A percentile compares a stretch with the other conserved stretches of the same genome.
These are phyloP conservation scores for Apistogramma diplotaenia DNA, from an alignment of 2,113 vertebrate species.

Conservation along the genomic window DNA sequence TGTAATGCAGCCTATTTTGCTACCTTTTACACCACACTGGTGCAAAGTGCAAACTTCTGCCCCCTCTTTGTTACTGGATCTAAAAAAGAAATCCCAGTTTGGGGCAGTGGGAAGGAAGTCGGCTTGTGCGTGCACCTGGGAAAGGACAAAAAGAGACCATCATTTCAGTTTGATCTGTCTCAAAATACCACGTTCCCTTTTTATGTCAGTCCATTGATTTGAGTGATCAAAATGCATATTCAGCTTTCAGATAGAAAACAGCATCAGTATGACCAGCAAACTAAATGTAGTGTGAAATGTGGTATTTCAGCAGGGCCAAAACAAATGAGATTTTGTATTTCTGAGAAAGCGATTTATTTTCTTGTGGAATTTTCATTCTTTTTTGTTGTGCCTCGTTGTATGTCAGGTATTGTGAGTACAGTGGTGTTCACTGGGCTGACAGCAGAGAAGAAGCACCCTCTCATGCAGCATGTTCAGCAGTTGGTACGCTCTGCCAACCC, in stretches of 20 bases:
- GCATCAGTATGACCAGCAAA: neutral
- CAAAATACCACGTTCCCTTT: neutral
- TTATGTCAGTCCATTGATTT: neutral
- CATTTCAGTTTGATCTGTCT: too few relatives aligned
- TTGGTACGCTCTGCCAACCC: constrained; percentile 89
- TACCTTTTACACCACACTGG: neutral
- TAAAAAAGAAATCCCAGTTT: neutral
- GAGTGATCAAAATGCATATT: neutral
- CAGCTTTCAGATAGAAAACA: neutral
- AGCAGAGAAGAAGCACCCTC: constrained; percentile 82
- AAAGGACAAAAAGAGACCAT: neutral
- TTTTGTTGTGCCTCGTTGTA: constrained; percentile 15
- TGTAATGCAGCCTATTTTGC: neutral
- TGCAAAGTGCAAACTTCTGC: too few relatives aligned
- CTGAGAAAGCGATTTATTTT: neutral
- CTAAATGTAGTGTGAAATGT: neutral
- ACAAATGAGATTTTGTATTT: constrained; percentile 15
- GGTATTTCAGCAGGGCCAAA: neutral
- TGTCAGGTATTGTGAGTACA: constrained; percentile 86
- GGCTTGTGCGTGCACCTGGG: neutral
- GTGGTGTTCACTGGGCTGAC: constrained; percentile 90
- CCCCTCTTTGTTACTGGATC: neutral
- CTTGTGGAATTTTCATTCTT: constrained; percentile 8
- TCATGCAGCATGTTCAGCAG: constrained; percentile 84
- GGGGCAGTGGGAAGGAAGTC: neutral